Evolutionary conservation across 2,888 invertebrate genomes (phyloP).

Genomic region (Physocephala rufipes): DNA sequence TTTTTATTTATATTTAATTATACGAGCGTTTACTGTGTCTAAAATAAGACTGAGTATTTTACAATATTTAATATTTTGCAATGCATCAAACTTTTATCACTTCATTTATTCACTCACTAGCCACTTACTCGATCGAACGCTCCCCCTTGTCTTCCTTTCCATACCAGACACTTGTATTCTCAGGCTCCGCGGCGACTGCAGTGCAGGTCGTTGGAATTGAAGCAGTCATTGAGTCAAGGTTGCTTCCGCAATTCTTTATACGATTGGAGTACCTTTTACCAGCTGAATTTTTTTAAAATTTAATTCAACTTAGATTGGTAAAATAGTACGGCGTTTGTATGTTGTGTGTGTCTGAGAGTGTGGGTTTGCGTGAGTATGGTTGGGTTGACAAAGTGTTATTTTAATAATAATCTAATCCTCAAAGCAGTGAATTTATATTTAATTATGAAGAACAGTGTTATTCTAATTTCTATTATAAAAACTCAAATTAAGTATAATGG

Average conservation of each 20-base stretch:
- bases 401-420: too few relatives aligned
- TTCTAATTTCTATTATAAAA: too few relatives aligned
- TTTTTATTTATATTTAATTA: too few relatives aligned
- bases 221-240: slow-evolving; percentile 65
- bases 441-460: too few relatives aligned
- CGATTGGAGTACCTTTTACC: slow-evolving; percentile 20
- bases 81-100: neutral
- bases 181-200: slow-evolving; percentile 13
- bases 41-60: neutral
- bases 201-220: slow-evolving; percentile 65
- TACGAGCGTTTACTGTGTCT: too few relatives aligned
- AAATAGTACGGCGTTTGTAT: neutral
- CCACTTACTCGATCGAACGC: neutral
- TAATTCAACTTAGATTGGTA: too few relatives aligned
- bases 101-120: neutral
- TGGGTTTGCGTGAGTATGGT: neutral
- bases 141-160: slow-evolving; percentile 23
- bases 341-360: neutral
- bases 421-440: too few relatives aligned
- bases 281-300: neutral
- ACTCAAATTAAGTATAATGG: too few relatives aligned
- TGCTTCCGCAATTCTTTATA: slow-evolving; percentile 57
- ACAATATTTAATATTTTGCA: slow-evolving; percentile 15
- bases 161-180: too few relatives aligned
- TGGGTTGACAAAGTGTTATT: too few relatives aligned